Percentiles rank a stretch among this genome's conserved stretches.
These are phyloP conservation scores for Chlorodrepanis virens DNA, from an alignment of 2,113 vertebrate species.

Conservation along the genomic window DNA sequence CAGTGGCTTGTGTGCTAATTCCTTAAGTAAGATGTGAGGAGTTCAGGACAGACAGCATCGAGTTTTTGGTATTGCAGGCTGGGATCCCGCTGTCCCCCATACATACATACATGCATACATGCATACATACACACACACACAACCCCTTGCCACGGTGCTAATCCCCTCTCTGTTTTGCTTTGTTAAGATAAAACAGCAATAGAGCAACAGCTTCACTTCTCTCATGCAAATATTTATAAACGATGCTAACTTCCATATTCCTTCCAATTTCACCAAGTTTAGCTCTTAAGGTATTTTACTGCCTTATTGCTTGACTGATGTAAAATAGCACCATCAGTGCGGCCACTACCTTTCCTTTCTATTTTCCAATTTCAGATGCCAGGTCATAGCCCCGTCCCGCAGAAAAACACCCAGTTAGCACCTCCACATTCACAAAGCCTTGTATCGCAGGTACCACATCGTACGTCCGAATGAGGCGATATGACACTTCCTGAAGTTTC, in stretches of 20 bases:
- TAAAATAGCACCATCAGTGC: fast-evolving
- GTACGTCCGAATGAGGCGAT: fast-evolving
- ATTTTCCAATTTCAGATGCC: fast-evolving
- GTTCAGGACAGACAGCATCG: fast-evolving
- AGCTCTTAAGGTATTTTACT: neutral
- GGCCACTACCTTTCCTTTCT: neutral
- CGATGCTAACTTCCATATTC: neutral
- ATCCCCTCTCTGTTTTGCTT: neutral
- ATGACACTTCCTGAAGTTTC: no score
- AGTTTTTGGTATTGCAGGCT: neutral
- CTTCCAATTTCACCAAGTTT: neutral
- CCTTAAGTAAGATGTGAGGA: fast-evolving
- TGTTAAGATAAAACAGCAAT: fast-evolving
- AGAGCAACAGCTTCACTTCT: neutral
- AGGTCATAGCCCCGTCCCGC: fast-evolving
- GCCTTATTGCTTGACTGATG: neutral
- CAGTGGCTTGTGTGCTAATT: fast-evolving
- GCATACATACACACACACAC: fast-evolving
- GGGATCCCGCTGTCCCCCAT: neutral
- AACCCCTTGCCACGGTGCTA: fast-evolving
- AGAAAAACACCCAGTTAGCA: no score
- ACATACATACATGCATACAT: no score
- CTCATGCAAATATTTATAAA: neutral
- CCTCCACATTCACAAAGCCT: neutral
- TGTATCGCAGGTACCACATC: fast-evolving